Base-by-base conservation (phyloP, 2,888 invertebrate genomes). In the Zygothrica quintamaculata region DNA sequence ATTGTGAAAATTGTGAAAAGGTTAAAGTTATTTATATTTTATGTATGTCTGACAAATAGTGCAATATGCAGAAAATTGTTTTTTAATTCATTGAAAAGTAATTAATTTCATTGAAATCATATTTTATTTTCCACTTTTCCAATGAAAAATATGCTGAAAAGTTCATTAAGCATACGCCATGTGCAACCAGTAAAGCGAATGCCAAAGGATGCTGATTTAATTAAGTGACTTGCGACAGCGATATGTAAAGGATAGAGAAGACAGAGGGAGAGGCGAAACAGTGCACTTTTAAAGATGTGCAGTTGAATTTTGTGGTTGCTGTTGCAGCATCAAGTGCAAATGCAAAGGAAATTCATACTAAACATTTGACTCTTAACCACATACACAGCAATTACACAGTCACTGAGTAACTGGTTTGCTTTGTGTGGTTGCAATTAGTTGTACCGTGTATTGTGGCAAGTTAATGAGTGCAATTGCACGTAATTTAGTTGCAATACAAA, bases 401-500 rank as follows among this genome's bases (percentile, higher is more conserved):
- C 44, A 26, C n/a, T 42, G 40, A 34, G 4, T 16, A 51, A 16
- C 34, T 26, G 31, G 1, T 1, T 48, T 18, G 29, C 29, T 13
- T 37, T 26, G 39, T 46, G 44, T n/a, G 61, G 13, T 26, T 53
- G 66, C 65, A 57, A 64, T 65, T 57, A 66, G 52, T 57, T 48
- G 31, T 22, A 36, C 44, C 58, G 56, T 33, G 44, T 33, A 37
- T 46, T 61, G 73, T 43, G 55, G 59, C 59, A 59, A 77, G 55
- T 65, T 82, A 79, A 77, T 77, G 87, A 73, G 71, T 58, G 50
- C 52, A 73, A 68, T 72, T 69, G 70, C 60, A 58, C 31, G 75
- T 71, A 80, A 80, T 86, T 80, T 73, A 86, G 31, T 44, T 57
- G 73, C 72, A 65, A 75, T 84, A 76, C 69, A 53, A 53, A 67